These are phyloP conservation scores for Vidua chalybeata DNA, from an alignment of 2,113 vertebrate species.

Conservation along the genomic window DNA sequence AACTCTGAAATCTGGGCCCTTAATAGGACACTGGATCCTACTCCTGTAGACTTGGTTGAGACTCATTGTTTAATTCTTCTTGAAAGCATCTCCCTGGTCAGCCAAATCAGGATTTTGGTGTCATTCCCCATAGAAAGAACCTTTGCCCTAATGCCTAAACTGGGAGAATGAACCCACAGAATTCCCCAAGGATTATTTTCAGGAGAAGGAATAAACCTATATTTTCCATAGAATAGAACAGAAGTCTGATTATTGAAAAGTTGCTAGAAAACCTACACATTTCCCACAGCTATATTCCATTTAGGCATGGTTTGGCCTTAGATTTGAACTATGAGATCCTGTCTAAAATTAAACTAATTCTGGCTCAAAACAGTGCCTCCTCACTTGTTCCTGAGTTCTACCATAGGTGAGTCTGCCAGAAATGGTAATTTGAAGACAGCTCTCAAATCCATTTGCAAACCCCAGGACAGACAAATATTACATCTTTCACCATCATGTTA, in stretches of 20 bases:
- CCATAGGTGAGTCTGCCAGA: neutral
- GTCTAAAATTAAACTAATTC: neutral
- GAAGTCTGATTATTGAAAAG: neutral
- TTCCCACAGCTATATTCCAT: neutral
- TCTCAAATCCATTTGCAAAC: neutral
- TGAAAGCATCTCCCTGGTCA: neutral
- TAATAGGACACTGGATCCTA: neutral
- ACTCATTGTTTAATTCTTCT: neutral
- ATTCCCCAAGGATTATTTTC: neutral
- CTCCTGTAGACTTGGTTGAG: neutral
- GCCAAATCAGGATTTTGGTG: neutral
- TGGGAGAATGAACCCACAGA: neutral
- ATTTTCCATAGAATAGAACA: neutral
- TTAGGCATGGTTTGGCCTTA: neutral
- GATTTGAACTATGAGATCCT: neutral
- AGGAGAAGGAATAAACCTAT: neutral
- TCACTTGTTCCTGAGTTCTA: neutral
- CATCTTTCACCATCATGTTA: neutral
- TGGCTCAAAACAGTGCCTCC: neutral
- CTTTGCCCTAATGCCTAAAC: neutral
- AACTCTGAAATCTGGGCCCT: neutral
- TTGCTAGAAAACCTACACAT: neutral
- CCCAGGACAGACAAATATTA: neutral
- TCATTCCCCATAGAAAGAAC: neutral
- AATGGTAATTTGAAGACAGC: neutral